phyloP scores from a whole-genome alignment of 1,140 invertebrate genomes.

The Zaprionus gabonicus region DNA sequence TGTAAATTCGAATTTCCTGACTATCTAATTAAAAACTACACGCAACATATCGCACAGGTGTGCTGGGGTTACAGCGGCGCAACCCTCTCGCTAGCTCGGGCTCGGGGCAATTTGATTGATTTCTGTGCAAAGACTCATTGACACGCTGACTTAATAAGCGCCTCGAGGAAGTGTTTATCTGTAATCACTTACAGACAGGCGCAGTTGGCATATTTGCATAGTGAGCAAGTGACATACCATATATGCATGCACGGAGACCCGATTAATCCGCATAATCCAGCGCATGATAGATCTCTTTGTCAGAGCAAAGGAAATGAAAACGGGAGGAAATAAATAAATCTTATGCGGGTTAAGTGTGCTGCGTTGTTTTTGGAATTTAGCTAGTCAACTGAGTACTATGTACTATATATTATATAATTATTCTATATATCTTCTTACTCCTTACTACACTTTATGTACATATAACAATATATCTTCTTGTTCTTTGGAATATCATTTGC shows the following conservation, averaged over 20 bases:
- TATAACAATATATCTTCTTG: not conserved
- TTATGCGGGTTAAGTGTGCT: not conserved
- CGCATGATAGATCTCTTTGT: not conserved
- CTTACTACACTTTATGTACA: not conserved
- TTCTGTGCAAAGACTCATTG: not conserved
- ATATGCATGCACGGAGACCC: not conserved
- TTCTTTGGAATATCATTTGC: not conserved
- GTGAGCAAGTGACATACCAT: not conserved
- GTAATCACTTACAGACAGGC: not conserved
- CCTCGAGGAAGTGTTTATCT: constrained; percentile 3
- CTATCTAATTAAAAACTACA: constrained; percentile 50
- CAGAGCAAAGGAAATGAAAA: not conserved
- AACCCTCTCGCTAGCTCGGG: not conserved
- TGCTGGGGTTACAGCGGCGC: constrained; percentile 16
- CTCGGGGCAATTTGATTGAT: constrained; percentile 5
- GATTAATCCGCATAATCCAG: not conserved
- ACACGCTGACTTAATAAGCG: constrained; percentile 4
- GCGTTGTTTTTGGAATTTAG: too few relatives aligned
- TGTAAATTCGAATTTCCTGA: constrained; percentile 45
- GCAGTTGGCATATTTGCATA: not conserved
- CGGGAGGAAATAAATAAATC: not conserved
- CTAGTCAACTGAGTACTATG: too few relatives aligned
- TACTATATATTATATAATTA: too few relatives aligned
- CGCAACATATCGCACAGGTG: constrained; percentile 45
- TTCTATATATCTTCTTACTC: too few relatives aligned